Conservation (phyloP, 1,140 invertebrate species). For the Nephila pilipes region DNA sequence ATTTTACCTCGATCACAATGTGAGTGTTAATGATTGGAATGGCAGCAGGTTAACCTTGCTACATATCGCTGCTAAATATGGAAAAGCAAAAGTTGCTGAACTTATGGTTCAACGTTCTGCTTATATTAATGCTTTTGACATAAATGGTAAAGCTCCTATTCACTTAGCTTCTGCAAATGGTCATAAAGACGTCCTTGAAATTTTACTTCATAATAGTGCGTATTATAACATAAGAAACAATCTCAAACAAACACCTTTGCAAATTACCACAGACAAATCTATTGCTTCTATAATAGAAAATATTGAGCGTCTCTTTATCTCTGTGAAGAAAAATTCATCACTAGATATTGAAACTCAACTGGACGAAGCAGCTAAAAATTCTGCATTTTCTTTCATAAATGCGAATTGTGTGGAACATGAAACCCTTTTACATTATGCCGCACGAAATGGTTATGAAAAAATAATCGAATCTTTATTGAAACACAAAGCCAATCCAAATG, state of each 20-base stretch:
- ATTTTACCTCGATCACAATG: background rate
- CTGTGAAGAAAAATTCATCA: background rate
- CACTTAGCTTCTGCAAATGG: conserved; percentile 77
- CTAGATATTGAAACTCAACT: background rate
- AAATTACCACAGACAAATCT: background rate
- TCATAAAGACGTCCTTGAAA: conserved; percentile 73
- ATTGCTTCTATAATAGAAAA: background rate
- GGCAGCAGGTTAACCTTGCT: background rate
- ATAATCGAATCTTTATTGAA: conserved; percentile 81
- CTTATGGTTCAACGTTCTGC: background rate
- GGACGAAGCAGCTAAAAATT: background rate
- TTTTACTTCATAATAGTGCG: conserved; percentile 43
- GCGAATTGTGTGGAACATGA: background rate
- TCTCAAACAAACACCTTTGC: background rate
- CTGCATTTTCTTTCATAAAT: background rate
- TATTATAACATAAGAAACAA: conserved; percentile 28
- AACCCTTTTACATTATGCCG: conserved; percentile 79
- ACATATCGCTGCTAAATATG: background rate
- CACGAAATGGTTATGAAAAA: conserved; percentile 80
- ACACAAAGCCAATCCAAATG: conserved; percentile 39
- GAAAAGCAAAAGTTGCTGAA: conserved; percentile 3
- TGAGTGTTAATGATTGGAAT: background rate
- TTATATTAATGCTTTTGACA: background rate
- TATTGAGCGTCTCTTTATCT: background rate
- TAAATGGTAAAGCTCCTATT: conserved; percentile 45